A percentile compares a stretch with the other conserved stretches of the same genome.
phyloP scores from a whole-genome alignment of 1,140 invertebrate species.

The Drosophila sproati region DNA sequence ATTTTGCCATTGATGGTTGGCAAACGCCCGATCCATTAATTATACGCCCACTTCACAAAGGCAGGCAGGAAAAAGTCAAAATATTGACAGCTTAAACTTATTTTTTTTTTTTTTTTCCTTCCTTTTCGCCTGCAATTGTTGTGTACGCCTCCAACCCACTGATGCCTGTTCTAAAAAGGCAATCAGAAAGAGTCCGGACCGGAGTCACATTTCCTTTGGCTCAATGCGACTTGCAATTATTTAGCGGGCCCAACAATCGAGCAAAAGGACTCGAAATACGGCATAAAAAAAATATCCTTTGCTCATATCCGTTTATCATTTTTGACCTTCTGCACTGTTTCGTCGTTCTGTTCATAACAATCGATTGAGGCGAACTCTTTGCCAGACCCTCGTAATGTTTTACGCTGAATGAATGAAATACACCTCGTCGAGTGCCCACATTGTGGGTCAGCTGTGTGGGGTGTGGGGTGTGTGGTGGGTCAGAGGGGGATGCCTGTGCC shows the following conservation, averaged over 20 bases:
- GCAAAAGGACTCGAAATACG: conserved; percentile 55
- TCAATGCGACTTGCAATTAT: conserved; percentile 70
- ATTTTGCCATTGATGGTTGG: conserved; percentile 65
- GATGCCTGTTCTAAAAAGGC: background rate
- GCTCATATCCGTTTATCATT: conserved; percentile 84
- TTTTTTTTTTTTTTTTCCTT: conserved; percentile 40
- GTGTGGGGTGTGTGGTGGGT: too few species aligned
- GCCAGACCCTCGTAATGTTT: conserved; percentile 1
- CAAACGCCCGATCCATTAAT: conserved; percentile 73
- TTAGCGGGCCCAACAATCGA: conserved; percentile 56
- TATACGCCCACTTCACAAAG: conserved; percentile 82
- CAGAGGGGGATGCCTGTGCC: background rate
- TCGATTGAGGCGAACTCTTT: conserved; percentile 35
- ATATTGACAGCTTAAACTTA: conserved; percentile 83
- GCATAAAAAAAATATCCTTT: conserved; percentile 67
- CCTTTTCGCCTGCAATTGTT: conserved; percentile 58
- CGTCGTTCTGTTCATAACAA: conserved; percentile 27
- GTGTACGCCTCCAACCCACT: conserved; percentile 6
- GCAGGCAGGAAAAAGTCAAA: conserved; percentile 80
- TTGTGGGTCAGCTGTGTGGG: conserved; percentile 40
- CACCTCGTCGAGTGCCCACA: conserved; percentile 38
- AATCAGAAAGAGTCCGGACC: conserved; percentile 18
- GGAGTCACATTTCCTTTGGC: conserved; percentile 28
- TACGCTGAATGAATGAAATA: background rate
- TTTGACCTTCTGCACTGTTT: conserved; percentile 79